Percentiles rank a stretch among this genome's conserved stretches.
Conservation (phyloP, 1,140 invertebrate genomes). For the Cephus cinctus region DNA sequence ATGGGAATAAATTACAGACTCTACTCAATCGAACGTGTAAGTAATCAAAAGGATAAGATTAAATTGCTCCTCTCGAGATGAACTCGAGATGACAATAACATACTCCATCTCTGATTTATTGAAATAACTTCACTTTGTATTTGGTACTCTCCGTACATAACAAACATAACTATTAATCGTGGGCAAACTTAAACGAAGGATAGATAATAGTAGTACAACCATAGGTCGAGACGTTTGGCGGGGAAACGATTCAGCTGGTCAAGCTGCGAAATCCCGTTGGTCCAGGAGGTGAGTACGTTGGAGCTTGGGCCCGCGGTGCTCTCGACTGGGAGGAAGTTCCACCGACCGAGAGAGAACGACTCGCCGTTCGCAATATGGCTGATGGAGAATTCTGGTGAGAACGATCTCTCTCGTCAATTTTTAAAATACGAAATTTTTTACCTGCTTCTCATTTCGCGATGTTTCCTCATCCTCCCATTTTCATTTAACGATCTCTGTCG, state of each 20-base stretch:
- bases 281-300: conserved; percentile 68
- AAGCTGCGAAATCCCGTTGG: conserved; percentile 72
- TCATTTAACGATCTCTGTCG: conserved; percentile 9
- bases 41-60: conserved; percentile 19
- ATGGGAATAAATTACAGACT: conserved; percentile 79
- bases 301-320: conserved; percentile 69
- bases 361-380: conserved; percentile 65
- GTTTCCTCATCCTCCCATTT: not conserved
- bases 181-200: no score
- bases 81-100: no score
- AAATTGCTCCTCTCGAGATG: no score
- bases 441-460: not conserved
- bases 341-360: conserved; percentile 68
- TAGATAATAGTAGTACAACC: no score
- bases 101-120: no score
- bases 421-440: conserved; percentile 7
- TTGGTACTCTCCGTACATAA: no score
- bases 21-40: conserved; percentile 77
- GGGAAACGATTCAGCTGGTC: conserved; percentile 72
- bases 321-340: conserved; percentile 77
- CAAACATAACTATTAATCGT: no score
- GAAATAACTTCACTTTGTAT: no score
- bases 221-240: conserved; percentile 71
- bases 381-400: conserved; percentile 81
- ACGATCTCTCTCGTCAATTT: conserved; percentile 5